phyloP scores from a whole-genome alignment of 2,113 vertebrate species.

The Eudyptes chrysolophus region DNA sequence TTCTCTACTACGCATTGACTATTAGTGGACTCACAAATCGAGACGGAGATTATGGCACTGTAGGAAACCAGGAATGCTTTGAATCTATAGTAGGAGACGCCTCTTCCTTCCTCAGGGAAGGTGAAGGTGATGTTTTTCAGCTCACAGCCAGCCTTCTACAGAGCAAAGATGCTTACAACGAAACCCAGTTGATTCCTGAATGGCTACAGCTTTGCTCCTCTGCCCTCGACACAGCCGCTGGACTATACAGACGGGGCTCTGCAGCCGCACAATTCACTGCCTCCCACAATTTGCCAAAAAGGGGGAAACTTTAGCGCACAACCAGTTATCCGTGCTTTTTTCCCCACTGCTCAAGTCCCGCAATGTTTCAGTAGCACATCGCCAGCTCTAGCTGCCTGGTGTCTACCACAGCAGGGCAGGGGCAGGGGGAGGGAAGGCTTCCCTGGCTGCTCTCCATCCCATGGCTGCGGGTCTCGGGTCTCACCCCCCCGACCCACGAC shows the following conservation, averaged over 20 bases:
- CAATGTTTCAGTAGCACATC: neutral
- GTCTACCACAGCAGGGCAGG: neutral
- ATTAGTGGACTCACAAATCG: neutral
- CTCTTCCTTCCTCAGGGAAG: neutral
- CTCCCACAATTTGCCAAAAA: neutral
- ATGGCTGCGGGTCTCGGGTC: rapidly evolving
- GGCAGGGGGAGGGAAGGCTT: neutral
- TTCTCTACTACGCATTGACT: neutral
- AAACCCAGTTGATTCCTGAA: neutral
- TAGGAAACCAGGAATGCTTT: neutral
- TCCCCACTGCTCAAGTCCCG: neutral
- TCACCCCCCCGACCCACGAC: rapidly evolving
- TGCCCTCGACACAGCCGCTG: rapidly evolving
- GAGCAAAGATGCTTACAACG: neutral
- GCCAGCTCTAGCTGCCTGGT: neutral
- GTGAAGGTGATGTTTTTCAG: neutral
- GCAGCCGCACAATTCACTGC: neutral
- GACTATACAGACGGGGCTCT: neutral
- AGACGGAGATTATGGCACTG: neutral
- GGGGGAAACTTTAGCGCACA: neutral
- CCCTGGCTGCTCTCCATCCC: no score
- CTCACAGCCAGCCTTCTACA: neutral
- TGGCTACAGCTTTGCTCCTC: neutral
- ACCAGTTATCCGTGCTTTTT: neutral
- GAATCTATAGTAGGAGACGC: neutral